These are phyloP conservation scores for Diploscapter pachys DNA, from an alignment of 1,140 invertebrate genomes.

Conservation along the genomic window DNA sequence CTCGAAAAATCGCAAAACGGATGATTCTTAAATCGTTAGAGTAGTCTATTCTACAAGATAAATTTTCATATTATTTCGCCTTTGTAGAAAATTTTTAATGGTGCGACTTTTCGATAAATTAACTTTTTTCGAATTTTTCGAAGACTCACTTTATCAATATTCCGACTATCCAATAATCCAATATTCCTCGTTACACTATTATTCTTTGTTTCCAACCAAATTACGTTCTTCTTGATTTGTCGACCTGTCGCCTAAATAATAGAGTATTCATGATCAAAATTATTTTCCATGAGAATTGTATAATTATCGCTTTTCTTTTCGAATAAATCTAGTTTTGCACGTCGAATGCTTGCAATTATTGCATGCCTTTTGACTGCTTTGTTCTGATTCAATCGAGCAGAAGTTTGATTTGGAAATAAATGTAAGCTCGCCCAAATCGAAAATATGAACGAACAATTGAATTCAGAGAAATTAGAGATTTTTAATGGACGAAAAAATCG, in stretches of 20 bases:
- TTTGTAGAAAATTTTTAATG: too few relatives aligned
- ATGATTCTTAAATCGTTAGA: neutral
- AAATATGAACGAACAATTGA: neutral
- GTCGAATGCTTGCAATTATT: neutral
- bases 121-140: neutral
- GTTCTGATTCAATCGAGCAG: neutral
- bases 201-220: neutral
- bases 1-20: neutral
- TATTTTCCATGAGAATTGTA: neutral
- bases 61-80: neutral
- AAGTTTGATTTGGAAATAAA: neutral
- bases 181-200: neutral
- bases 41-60: neutral
- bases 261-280: neutral
- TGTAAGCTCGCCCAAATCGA: neutral
- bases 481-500: slow-evolving; percentile 7
- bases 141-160: neutral
- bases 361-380: neutral
- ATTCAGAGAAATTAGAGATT: neutral
- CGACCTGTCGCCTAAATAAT: neutral
- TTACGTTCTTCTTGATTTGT: neutral
- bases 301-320: neutral
- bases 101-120: neutral
- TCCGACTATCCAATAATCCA: neutral
- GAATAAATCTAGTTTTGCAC: neutral